Evolutionary conservation across 2,888 invertebrate genomes (phyloP).

Genomic region (Thalpophila matura): DNA sequence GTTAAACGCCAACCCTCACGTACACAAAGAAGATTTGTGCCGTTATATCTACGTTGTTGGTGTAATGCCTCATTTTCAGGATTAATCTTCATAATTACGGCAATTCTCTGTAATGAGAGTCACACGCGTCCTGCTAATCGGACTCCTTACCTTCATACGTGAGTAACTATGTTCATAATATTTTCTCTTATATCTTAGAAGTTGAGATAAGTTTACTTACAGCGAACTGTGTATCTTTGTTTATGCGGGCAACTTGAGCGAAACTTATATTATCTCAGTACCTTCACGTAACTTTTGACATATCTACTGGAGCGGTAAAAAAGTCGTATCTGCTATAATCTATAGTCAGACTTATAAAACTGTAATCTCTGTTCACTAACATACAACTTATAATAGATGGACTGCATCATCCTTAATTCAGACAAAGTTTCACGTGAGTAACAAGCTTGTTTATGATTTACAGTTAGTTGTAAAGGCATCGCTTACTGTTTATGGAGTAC

Average conservation of each 20-base stretch:
- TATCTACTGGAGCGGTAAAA: constrained; percentile 49
- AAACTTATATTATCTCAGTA: constrained; percentile 47
- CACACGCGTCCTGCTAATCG: constrained; percentile 68
- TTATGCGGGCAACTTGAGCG: constrained; percentile 47
- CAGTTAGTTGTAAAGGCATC: constrained; percentile 20
- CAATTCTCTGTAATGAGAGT: constrained; percentile 70
- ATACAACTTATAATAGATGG: constrained; percentile 14
- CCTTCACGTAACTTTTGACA: constrained; percentile 43
- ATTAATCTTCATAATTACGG: constrained; percentile 74
- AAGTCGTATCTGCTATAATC: constrained; percentile 32
- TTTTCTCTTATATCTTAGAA: constrained; percentile 51
- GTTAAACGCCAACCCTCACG: constrained; percentile 62
- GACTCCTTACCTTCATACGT: constrained; percentile 65
- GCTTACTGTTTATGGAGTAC: constrained; percentile 17
- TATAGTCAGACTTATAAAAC: constrained; percentile 3
- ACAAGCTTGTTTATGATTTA: constrained; percentile 37
- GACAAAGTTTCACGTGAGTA: constrained; percentile 21
- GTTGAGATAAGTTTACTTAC: constrained; percentile 54
- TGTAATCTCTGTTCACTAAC: constrained; percentile 26
- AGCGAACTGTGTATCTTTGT: constrained; percentile 51
- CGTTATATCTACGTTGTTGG: constrained; percentile 62
- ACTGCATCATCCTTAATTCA: constrained; percentile 15
- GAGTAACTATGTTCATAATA: constrained; percentile 62
- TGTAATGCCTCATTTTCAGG: constrained; percentile 69
- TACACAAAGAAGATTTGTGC: constrained; percentile 65